Evolutionary conservation across 2,888 invertebrate species (phyloP), one percentile per base, ranked within the genome.

Genomic region (Hedya salicella): DNA sequence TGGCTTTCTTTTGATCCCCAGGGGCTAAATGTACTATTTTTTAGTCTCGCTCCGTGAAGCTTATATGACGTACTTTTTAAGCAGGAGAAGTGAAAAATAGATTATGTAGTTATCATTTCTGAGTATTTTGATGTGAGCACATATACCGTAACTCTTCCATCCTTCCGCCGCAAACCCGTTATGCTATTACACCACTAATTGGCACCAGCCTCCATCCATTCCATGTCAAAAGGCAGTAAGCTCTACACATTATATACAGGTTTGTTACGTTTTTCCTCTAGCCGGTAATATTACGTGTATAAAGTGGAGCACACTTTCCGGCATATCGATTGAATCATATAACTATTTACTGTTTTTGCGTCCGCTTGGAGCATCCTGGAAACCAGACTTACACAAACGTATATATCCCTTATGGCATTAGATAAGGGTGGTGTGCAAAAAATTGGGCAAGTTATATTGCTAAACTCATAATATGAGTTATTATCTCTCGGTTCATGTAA

Each of bases 281-380:
- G 13, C 16, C n/a, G 3, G 14, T 40, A n/a, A 16, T 32, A 21
- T 61, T 48, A 66, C 61, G 30, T 16, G 60, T 60, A 50, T 50
- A 52, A 70, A 67, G 53, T 67, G 57, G 70, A 68, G 21, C 62
- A 68, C 56, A 71, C 67, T 70, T 74, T 70, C 73, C 74, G 69
- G 25, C 36, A 17, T 59, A 48, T 52, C 65, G 71, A 75, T 74
- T 76, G 74, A 75, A 72, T 75, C 71, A 76, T 78, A 56, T 76
- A 75, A 25, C 25, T 25, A 25, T 25, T 76, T 75, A 75, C 75
- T 73, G 70, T 77, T 75, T 66, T 68, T 73, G 69, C 73, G 70
- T 78, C 75, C 74, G 74, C 36, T 74, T 68, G 62, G 65, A 67
- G 61, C 73, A 74, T 75, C 74, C 69, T 71, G 71, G 25, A 25